Evolutionary conservation across 2,888 invertebrate genomes (phyloP).

Genomic region (Nebria salina): DNA sequence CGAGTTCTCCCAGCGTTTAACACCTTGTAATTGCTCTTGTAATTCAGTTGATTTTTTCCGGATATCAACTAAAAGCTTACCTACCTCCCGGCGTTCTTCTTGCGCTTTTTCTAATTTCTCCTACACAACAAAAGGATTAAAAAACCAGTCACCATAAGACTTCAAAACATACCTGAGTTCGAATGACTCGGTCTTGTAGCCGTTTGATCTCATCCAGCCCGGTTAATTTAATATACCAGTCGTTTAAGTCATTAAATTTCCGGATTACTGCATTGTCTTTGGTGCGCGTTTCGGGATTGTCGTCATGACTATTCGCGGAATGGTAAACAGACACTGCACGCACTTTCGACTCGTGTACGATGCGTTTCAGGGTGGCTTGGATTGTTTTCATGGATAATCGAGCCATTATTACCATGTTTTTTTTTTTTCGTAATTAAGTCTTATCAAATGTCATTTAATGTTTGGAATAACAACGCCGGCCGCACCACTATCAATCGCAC

Average conservation of each 20-base stretch:
- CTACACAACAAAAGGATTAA: no score
- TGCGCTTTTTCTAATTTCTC: slow-evolving; percentile 73
- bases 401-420: not conserved
- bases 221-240: slow-evolving; percentile 77
- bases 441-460: no score
- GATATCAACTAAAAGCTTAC: slow-evolving; percentile 68
- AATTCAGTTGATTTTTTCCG: slow-evolving; percentile 75
- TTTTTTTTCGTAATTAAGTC: no score
- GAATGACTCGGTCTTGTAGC: slow-evolving; percentile 77
- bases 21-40: slow-evolving; percentile 79
- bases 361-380: not conserved
- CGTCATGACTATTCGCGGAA: not conserved
- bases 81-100: slow-evolving; percentile 71
- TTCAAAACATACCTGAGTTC: slow-evolving; percentile 66
- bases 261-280: slow-evolving; percentile 57
- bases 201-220: slow-evolving; percentile 81
- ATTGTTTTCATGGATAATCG: not conserved
- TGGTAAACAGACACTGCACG: not conserved
- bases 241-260: slow-evolving; percentile 65
- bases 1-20: slow-evolving; percentile 74
- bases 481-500: no score
- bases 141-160: not conserved
- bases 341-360: not conserved
- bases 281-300: slow-evolving; percentile 49
- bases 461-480: no score